Evolutionary conservation across 2,888 invertebrate species (phyloP).

Genomic region (Hypselothyrea guttata): DNA sequence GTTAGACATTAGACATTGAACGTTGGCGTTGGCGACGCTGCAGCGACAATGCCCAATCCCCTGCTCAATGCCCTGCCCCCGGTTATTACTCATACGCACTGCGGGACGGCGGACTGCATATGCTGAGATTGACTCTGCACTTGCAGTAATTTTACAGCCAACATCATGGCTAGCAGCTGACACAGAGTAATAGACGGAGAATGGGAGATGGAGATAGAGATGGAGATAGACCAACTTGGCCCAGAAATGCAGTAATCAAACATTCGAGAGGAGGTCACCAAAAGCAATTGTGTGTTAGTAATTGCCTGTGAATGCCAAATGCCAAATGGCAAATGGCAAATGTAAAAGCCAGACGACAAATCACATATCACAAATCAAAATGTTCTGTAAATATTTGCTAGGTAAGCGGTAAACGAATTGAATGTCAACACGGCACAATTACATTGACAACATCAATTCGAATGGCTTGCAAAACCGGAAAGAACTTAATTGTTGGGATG

Average conservation of each 20-base stretch:
- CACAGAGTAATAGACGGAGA: slow-evolving; percentile 1
- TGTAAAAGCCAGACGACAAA: slow-evolving; percentile 33
- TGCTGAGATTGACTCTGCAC: slow-evolving; percentile 51
- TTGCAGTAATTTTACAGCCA: slow-evolving; percentile 49
- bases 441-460: neutral
- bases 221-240: slow-evolving; percentile 23
- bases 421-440: slow-evolving; percentile 32
- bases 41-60: slow-evolving; percentile 34
- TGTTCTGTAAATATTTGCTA: slow-evolving; percentile 43
- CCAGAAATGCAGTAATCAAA: slow-evolving; percentile 66
- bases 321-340: slow-evolving; percentile 26
- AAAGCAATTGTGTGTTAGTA: slow-evolving; percentile 49
- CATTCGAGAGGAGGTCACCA: slow-evolving; percentile 27
- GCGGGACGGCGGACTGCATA: slow-evolving; percentile 58
- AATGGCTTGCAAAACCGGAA: no score
- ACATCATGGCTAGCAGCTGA: no score
- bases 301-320: slow-evolving; percentile 48
- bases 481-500: no score
- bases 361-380: slow-evolving; percentile 42
- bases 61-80: slow-evolving; percentile 22
- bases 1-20: slow-evolving; percentile 26
- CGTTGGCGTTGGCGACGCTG: slow-evolving; percentile 54
- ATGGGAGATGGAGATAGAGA: neutral
- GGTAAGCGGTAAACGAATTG: slow-evolving; percentile 34
- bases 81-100: slow-evolving; percentile 74